A percentile compares a stretch with the other conserved stretches of the same genome.
phyloP scores from a whole-genome alignment of 2,113 vertebrate species.

The Eonycteris spelaea region DNA sequence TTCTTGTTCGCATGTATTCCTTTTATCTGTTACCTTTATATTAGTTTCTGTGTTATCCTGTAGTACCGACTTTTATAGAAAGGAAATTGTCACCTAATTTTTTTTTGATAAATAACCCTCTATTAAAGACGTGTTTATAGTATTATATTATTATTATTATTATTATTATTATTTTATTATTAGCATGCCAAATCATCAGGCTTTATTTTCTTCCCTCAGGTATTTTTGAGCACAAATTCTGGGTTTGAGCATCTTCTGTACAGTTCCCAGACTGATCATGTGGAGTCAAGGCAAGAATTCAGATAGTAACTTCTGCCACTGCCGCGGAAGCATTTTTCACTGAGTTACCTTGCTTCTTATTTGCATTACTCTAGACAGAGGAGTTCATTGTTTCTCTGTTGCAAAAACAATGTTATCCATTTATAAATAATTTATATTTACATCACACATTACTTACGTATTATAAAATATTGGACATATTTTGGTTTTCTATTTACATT shows the following conservation, averaged over 20 bases:
- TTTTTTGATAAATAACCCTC: background rate
- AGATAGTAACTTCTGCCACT: background rate
- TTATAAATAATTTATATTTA: slow-evolving; percentile 32
- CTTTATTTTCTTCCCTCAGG: background rate
- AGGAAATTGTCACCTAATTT: background rate
- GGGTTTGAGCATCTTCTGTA: background rate
- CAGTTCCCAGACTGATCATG: background rate
- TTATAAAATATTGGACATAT: background rate
- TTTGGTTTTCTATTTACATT: background rate
- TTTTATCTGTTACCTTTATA: background rate
- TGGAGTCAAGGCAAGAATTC: background rate
- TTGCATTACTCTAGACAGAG: background rate
- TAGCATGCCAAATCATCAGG: background rate
- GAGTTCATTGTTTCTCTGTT: background rate
- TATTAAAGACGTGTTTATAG: background rate
- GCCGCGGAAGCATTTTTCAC: accelerated
- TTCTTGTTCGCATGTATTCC: background rate
- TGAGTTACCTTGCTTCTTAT: background rate
- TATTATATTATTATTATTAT: background rate
- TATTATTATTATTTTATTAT: background rate
- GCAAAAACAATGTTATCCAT: background rate
- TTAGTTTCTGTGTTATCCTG: background rate
- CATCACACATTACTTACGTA: background rate
- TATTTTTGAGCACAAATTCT: background rate
- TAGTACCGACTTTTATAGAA: background rate